A percentile compares a stretch with the other conserved stretches of the same genome.
Evolutionary conservation across 2,113 vertebrate genomes (phyloP).

Genomic region (Carassius gibelio): DNA sequence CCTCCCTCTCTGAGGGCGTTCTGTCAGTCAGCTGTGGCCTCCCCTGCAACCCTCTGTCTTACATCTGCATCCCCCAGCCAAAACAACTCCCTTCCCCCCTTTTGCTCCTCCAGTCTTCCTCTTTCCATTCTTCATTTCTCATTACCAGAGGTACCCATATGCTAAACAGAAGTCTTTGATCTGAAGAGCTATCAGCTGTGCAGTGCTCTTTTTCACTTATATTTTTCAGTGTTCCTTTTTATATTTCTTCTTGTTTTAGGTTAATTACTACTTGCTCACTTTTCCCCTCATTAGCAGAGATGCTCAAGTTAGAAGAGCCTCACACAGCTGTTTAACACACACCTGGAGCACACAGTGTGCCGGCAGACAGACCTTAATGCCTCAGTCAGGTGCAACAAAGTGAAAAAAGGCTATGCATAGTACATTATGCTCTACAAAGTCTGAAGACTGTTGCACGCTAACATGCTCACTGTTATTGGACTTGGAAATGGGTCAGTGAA

Average conservation of each 20-base stretch:
- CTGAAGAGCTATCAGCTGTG: background rate
- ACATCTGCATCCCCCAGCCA: conserved; percentile 61
- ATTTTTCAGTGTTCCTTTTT: background rate
- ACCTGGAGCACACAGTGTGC: background rate
- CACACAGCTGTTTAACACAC: background rate
- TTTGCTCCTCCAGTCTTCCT: background rate
- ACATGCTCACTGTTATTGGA: conserved; percentile 5
- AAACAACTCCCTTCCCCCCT: conserved; percentile 9
- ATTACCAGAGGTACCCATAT: background rate
- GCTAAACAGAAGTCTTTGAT: background rate
- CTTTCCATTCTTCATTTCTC: background rate
- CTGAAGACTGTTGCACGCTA: background rate
- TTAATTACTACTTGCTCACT: background rate
- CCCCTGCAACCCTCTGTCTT: conserved; percentile 67
- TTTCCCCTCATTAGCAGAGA: background rate
- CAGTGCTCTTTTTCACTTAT: background rate
- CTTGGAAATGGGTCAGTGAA: background rate
- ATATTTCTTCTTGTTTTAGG: background rate
- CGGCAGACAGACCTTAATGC: background rate
- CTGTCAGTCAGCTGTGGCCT: conserved; percentile 74
- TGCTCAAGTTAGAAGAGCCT: background rate
- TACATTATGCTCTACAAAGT: background rate
- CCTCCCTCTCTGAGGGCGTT: conserved; percentile 32
- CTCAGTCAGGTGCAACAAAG: background rate
- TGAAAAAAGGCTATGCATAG: background rate